Conservation (phyloP, 2,113 vertebrate genomes). For the Anguilla rostrata region DNA sequence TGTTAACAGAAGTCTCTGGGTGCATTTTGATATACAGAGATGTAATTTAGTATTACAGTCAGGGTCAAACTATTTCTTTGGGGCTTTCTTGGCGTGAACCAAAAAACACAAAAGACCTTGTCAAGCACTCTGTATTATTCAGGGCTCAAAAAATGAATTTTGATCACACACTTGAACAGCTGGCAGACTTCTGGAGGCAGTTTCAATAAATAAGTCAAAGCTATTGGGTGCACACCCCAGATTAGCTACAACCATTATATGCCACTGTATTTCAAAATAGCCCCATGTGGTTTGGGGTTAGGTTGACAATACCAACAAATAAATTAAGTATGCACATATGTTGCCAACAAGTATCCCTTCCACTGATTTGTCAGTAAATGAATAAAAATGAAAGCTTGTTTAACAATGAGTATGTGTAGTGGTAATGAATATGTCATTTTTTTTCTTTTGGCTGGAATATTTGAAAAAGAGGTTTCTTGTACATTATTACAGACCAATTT, state of each 20-base stretch:
- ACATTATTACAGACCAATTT: background rate
- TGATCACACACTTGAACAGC: constrained; percentile 7
- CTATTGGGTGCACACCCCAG: background rate
- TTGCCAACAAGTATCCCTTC: no score
- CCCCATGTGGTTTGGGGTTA: background rate
- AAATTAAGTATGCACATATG: no score
- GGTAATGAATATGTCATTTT: no score
- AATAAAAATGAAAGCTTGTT: background rate
- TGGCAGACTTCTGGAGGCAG: background rate
- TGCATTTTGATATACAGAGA: constrained; percentile 60
- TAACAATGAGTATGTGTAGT: background rate
- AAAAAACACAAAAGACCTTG: constrained; percentile 60
- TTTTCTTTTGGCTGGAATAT: no score
- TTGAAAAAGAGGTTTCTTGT: background rate
- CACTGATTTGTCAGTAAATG: no score
- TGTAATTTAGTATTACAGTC: constrained; percentile 56
- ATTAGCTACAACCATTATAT: background rate
- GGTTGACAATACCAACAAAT: background rate
- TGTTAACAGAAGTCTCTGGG: constrained; percentile 68
- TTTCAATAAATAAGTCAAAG: background rate
- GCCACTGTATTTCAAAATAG: background rate
- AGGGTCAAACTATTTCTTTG: constrained; percentile 44
- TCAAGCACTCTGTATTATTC: constrained; percentile 57
- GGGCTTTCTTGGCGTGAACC: constrained; percentile 54
- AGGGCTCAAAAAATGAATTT: constrained; percentile 24